Conservation (phyloP, 2,113 vertebrate genomes). For the Tursiops truncatus region DNA sequence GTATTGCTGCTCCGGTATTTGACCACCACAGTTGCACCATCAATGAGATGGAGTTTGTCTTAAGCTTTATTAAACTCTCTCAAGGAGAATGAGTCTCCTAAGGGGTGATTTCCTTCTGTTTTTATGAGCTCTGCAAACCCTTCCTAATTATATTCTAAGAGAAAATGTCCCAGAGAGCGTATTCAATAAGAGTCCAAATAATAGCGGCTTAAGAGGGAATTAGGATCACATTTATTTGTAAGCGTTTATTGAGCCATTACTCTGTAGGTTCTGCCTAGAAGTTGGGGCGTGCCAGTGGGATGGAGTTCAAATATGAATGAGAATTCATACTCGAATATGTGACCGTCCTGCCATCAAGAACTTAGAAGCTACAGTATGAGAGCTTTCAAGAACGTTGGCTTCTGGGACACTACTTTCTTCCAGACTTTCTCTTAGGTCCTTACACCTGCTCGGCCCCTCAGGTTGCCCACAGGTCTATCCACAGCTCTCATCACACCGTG, state of each 20-base stretch:
- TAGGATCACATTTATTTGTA: neutral
- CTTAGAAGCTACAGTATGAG: neutral
- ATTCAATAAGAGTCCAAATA: neutral
- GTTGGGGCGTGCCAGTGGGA: neutral
- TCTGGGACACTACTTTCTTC: neutral
- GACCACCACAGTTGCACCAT: neutral
- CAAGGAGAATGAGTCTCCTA: neutral
- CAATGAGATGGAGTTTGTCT: neutral
- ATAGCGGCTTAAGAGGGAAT: neutral
- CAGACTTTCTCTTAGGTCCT: neutral
- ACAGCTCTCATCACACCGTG: neutral
- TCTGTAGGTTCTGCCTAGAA: neutral
- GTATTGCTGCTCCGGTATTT: neutral
- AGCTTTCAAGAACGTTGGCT: neutral
- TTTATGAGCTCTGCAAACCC: constrained; percentile 27
- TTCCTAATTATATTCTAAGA: constrained; percentile 56
- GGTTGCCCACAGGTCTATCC: neutral
- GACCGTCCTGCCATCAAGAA: neutral
- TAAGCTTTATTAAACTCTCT: constrained; percentile 7
- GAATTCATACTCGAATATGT: neutral
- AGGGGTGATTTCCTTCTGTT: neutral
- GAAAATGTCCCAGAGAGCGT: constrained; percentile 4
- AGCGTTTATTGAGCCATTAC: neutral
- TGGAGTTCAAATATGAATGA: neutral
- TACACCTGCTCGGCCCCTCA: neutral